A percentile compares a stretch with the other conserved stretches of the same genome.
Conservation (phyloP, 2,113 vertebrate genomes). For the Fulmarus glacialis region DNA sequence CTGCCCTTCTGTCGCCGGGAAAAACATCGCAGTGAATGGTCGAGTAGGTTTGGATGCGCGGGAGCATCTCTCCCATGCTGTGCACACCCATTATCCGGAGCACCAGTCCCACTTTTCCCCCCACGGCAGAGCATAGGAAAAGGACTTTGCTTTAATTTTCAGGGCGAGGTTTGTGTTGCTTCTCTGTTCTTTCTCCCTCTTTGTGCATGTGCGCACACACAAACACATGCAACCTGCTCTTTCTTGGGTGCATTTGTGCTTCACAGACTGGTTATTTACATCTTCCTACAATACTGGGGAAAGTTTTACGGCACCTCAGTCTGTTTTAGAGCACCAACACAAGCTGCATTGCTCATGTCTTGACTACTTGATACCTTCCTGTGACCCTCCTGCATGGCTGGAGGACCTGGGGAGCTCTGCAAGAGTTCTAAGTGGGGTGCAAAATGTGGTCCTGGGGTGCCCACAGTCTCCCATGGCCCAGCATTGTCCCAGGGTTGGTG, state of each 20-base stretch:
- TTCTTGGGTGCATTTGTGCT: background rate
- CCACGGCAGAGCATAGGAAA: background rate
- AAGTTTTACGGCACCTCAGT: background rate
- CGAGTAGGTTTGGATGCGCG: background rate
- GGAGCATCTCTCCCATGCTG: background rate
- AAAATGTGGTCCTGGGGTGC: rapidly evolving
- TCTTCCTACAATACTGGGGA: background rate
- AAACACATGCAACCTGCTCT: rapidly evolving
- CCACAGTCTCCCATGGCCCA: background rate
- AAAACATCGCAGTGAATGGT: rapidly evolving
- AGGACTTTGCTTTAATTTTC: background rate
- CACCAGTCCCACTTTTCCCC: background rate
- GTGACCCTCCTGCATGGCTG: background rate
- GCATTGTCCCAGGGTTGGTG: background rate
- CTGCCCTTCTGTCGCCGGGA: background rate
- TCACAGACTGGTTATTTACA: background rate
- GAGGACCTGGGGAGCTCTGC: background rate
- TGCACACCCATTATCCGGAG: background rate
- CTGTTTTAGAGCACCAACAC: background rate
- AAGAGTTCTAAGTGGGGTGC: background rate
- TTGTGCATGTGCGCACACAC: background rate
- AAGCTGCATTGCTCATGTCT: background rate
- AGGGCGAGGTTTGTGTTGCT: background rate
- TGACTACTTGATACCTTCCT: background rate
- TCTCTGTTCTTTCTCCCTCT: background rate